Conservation (phyloP, 1,140 invertebrate species). For the Drosophila ironensis region DNA sequence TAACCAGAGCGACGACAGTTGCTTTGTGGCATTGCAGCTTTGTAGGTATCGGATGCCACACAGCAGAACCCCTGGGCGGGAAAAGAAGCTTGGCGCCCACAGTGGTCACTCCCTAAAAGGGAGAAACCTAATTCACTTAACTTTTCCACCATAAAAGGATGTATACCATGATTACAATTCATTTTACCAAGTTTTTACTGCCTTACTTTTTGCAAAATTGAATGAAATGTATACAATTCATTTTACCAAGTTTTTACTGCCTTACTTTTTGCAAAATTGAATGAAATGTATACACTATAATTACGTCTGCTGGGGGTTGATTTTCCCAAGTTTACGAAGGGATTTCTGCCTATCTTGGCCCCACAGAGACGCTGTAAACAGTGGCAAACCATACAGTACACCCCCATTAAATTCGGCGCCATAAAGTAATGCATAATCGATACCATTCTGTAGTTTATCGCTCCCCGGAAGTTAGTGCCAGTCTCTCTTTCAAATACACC, state of each 20-base stretch:
- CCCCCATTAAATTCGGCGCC: conserved; percentile 12
- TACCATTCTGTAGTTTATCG: conserved; percentile 44
- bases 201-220: conserved; percentile 4
- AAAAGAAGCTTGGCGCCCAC: conserved; percentile 5
- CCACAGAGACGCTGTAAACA: conserved; percentile 11
- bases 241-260: background rate
- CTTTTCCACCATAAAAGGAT: no score
- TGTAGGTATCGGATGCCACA: conserved; percentile 25
- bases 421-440: conserved; percentile 31
- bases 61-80: conserved; percentile 11
- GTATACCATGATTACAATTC: no score
- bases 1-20: conserved; percentile 43
- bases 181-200: background rate
- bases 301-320: conserved; percentile 25
- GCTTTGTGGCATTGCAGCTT: conserved; percentile 16
- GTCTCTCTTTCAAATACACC: conserved; percentile 7
- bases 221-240: no score
- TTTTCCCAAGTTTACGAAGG: conserved; percentile 17
- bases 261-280: conserved; percentile 4
- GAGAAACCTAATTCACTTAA: background rate
- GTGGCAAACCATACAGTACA: conserved; percentile 1
- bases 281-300: conserved; percentile 11
- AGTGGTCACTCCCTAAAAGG: conserved; percentile 12
- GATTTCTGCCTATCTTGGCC: conserved; percentile 47
- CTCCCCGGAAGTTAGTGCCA: conserved; percentile 22